Percentiles rank a stretch among this genome's conserved stretches.
Evolutionary conservation across 1,140 invertebrate genomes (phyloP).

Genomic region (Bathynomus jamesi): DNA sequence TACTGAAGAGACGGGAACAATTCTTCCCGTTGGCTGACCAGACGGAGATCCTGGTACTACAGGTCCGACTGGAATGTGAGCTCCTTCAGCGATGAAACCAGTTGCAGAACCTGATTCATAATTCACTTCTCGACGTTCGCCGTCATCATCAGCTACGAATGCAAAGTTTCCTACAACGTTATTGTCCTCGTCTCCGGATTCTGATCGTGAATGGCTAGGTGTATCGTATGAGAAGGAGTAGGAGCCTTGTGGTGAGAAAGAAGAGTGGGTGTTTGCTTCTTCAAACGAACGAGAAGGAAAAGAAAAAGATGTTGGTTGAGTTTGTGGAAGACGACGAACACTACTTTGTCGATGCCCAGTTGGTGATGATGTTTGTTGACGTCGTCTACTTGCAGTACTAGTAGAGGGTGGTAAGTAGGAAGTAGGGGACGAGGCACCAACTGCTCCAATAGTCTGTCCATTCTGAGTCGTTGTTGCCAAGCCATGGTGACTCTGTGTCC

Average conservation of each 20-base stretch:
- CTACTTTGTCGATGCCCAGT: background rate
- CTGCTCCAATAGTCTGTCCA: too few relatives aligned
- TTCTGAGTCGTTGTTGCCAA: too few relatives aligned
- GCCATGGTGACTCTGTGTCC: too few relatives aligned
- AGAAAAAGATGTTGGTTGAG: background rate
- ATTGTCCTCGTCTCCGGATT: conserved; percentile 21
- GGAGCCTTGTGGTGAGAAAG: conserved; percentile 1
- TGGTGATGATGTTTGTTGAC: background rate
- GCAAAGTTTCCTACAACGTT: conserved; percentile 22
- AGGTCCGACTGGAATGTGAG: conserved; percentile 15
- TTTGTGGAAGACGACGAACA: too few relatives aligned
- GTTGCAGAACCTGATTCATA: conserved; percentile 22
- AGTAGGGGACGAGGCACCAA: too few relatives aligned
- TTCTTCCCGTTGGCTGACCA: conserved; percentile 1
- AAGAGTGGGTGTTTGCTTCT: conserved; percentile 10
- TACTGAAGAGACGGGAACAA: background rate
- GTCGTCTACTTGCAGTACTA: background rate
- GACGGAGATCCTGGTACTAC: conserved; percentile 2
- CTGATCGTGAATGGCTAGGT: conserved; percentile 11
- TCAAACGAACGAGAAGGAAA: conserved; percentile 10
- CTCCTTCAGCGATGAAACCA: conserved; percentile 28
- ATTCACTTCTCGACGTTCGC: conserved; percentile 9
- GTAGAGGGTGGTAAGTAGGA: too few relatives aligned
- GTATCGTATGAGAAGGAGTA: conserved; percentile 20
- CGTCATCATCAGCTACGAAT: conserved; percentile 21